phyloP scores from a whole-genome alignment of 1,140 invertebrate species.

The Drosophila mauritiana region DNA sequence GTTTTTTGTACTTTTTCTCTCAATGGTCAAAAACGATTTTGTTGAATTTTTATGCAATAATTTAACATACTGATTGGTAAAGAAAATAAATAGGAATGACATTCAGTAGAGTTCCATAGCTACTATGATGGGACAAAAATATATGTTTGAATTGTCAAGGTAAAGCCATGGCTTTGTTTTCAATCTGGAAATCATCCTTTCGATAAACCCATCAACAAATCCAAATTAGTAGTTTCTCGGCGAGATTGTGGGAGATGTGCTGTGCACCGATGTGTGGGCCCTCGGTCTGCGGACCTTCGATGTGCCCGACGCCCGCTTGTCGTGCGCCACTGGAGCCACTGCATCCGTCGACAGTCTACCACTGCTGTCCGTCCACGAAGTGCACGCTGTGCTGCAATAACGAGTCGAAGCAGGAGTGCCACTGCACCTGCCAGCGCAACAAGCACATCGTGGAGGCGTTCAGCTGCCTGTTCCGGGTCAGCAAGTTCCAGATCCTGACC shows the following conservation, averaged over 20 bases:
- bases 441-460: slow-evolving; percentile 55
- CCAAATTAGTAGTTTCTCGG: neutral
- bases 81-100: slow-evolving; percentile 9
- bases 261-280: neutral
- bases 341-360: neutral
- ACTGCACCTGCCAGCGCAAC: slow-evolving; percentile 34
- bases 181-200: neutral
- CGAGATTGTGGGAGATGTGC: slow-evolving; percentile 7
- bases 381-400: neutral
- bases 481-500: slow-evolving; percentile 28
- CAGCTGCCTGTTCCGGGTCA: slow-evolving; percentile 39
- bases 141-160: too few relatives aligned
- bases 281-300: neutral
- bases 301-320: neutral
- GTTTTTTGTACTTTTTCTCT: slow-evolving; percentile 1
- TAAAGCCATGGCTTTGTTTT: neutral
- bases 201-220: too few relatives aligned
- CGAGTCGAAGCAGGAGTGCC: neutral
- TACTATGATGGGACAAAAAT: neutral
- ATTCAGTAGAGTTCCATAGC: neutral
- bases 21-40: slow-evolving; percentile 30
- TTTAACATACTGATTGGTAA: slow-evolving; percentile 31
- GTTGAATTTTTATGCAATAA: slow-evolving; percentile 20
- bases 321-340: neutral
- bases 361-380: slow-evolving; percentile 1